phyloP scores from a whole-genome alignment of 2,888 invertebrate species.

The Ornithoptera priamus region DNA sequence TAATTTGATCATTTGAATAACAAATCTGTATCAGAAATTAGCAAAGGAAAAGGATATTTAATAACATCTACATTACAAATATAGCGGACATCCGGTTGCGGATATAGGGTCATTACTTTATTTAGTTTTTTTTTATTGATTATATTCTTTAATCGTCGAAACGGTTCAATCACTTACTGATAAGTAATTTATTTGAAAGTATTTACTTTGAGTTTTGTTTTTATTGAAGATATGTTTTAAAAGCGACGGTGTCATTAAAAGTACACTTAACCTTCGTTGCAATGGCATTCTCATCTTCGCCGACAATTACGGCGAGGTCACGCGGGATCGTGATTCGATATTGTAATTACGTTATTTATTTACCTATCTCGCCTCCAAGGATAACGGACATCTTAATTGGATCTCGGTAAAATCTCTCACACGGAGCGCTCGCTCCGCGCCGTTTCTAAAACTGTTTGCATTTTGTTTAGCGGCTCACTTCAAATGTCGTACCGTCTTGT shows the following conservation, averaged over 20 bases:
- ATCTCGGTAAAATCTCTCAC: constrained; percentile 67
- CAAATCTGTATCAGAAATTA: neutral
- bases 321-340: constrained; percentile 71
- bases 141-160: neutral
- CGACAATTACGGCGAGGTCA: constrained; percentile 62
- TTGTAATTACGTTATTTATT: constrained; percentile 76
- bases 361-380: constrained; percentile 68
- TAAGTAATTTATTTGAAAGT: neutral
- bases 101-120: constrained; percentile 40
- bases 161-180: neutral
- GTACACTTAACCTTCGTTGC: constrained; percentile 52
- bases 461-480: constrained; percentile 78
- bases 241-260: constrained; percentile 19
- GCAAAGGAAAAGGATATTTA: constrained; percentile 49
- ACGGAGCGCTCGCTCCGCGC: constrained; percentile 54
- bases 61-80: constrained; percentile 36
- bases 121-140: constrained; percentile 60
- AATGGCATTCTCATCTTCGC: constrained; percentile 64
- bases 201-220: neutral
- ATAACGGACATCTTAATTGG: constrained; percentile 75
- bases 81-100: constrained; percentile 35
- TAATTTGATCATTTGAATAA: neutral
- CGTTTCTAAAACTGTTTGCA: constrained; percentile 70
- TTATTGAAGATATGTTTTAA: neutral
- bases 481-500: constrained; percentile 78